These are phyloP conservation scores for Monarcha castaneiventris DNA, from an alignment of 2,113 vertebrate genomes.

Conservation along the genomic window DNA sequence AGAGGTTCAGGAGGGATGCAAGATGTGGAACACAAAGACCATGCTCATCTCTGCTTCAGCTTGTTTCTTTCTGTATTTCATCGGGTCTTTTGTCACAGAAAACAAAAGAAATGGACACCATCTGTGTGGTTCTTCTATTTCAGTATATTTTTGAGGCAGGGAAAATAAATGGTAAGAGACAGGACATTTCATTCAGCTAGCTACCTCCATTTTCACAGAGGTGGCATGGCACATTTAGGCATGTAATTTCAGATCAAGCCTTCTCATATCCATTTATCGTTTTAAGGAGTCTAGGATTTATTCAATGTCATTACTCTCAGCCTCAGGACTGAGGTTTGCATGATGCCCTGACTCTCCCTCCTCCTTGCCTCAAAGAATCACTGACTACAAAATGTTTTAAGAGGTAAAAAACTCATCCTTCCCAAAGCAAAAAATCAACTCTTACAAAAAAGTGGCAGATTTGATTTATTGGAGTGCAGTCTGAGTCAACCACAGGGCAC, in stretches of 20 bases:
- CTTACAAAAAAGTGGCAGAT: not conserved
- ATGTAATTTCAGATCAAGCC: not conserved
- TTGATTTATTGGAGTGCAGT: not conserved
- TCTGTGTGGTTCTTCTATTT: not conserved
- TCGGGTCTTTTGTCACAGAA: not conserved
- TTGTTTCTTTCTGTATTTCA: not conserved
- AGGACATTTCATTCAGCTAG: not conserved
- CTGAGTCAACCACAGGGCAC: not conserved
- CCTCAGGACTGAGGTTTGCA: not conserved
- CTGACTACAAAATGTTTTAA: not conserved
- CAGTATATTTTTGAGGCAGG: not conserved
- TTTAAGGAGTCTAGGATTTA: not conserved
- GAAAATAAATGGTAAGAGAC: not conserved
- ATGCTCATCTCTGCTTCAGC: not conserved
- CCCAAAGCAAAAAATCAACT: not conserved
- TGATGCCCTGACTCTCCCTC: not conserved
- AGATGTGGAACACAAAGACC: not conserved
- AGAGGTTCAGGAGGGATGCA: not conserved
- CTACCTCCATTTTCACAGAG: not conserved
- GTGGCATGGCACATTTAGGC: not conserved
- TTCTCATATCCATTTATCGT: not conserved
- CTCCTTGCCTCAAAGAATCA: not conserved
- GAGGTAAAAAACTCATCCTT: not conserved
- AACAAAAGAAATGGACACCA: not conserved
- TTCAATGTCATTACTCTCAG: not conserved